Base-by-base conservation (phyloP, 2,113 vertebrate genomes). In the Mormyrus lacerda region DNA sequence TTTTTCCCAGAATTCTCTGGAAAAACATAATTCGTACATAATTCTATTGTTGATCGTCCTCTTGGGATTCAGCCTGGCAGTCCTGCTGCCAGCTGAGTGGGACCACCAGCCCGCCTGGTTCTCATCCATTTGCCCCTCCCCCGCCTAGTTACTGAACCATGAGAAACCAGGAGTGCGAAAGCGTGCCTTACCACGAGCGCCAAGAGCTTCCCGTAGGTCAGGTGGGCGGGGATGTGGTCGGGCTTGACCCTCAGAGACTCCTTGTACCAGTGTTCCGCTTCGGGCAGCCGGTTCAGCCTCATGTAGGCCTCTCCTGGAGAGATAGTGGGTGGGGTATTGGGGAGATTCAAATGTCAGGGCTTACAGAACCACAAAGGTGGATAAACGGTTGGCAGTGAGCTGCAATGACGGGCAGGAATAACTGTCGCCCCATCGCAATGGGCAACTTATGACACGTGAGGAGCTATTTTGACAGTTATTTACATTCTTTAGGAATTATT, bases 191-290 rank as follows among this genome's bases (percentile, higher is more conserved):
- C 98, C 89, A 97, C 99, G 55, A 97, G 92, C 4, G 98, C 97
- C 87, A 99, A 95, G 1, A 99, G 96, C 85, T 99, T 99, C 69
- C 98, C 98, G 0, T 99, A 99, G 45, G 98, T 99, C 89, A 99
- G 97, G 91, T 99, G 98, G 35, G 98, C 98, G 69, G 98, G 98
- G 11, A 99, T 97, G 93, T 99, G 98, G 93, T 99, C 98, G 0
- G 96, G 97, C 94, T 99, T 99, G 93, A 96, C 97, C 92, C 95
- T 93, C 93, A 99, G 91, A 0, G 98, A 99, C 91, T 99, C 98
- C 92, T 95, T 91, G 31, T 99, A 99, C 98, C 98, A 99, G 90
- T 93, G 96, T 91, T 97, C 97, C 11, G 98, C 98, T 91, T 99
- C 98, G 0, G 96, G 90, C 90, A 99, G 95, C 87, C 95, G 97